These are phyloP conservation scores for Chymomyza costata DNA, from an alignment of 1,140 invertebrate genomes.

Conservation along the genomic window DNA sequence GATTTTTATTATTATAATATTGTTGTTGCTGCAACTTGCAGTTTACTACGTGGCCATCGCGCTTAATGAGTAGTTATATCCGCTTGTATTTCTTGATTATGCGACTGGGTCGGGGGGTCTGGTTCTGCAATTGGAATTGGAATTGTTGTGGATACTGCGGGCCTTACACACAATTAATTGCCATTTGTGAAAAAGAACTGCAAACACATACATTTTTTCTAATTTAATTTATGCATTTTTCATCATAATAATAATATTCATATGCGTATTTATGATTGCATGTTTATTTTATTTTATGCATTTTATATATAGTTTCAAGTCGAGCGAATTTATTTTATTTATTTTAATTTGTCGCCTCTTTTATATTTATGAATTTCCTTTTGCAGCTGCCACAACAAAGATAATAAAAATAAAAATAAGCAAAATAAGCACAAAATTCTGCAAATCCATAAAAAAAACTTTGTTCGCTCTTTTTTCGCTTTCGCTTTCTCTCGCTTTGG, in stretches of 20 bases:
- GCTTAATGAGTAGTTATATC: conserved; percentile 72
- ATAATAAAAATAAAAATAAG: no score
- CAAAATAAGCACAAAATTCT: conserved; percentile 16
- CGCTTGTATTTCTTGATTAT: conserved; percentile 66
- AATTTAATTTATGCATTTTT: conserved; percentile 62
- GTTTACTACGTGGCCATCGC: conserved; percentile 62
- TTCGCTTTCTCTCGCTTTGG: conserved; percentile 6
- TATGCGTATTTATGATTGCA: conserved; percentile 16
- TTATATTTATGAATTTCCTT: conserved; percentile 35
- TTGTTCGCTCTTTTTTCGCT: conserved; percentile 4
- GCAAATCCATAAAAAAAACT: conserved; percentile 8
- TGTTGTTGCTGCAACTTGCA: conserved; percentile 42
- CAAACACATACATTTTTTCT: no score
- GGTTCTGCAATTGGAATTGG: conserved; percentile 37
- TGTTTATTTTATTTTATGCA: conserved; percentile 9
- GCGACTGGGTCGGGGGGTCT: conserved; percentile 42
- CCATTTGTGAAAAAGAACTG: conserved; percentile 40
- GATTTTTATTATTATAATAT: conserved; percentile 61
- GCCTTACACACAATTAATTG: conserved; percentile 58
- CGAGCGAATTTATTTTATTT: conserved; percentile 5
- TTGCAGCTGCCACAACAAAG: conserved; percentile 48
- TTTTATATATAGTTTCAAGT: background rate
- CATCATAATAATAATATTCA: conserved; percentile 3
- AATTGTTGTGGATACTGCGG: conserved; percentile 21
- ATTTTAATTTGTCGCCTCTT: conserved; percentile 20